These are phyloP conservation scores for Mayetiola destructor DNA, from an alignment of 2,888 invertebrate genomes.

Conservation along the genomic window DNA sequence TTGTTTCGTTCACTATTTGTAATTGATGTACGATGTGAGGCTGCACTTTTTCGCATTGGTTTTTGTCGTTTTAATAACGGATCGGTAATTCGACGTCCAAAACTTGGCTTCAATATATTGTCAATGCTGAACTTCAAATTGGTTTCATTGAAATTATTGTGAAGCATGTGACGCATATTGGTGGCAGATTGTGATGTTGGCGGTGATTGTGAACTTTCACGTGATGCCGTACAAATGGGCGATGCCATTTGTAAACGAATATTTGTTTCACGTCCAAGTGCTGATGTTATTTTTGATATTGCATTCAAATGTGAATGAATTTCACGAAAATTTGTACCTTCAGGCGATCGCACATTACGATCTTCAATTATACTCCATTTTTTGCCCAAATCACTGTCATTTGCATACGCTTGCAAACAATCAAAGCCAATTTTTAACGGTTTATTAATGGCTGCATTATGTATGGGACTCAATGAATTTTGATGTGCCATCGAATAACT, in stretches of 20 bases:
- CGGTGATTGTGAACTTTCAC: conserved; percentile 20
- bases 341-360: conserved; percentile 16
- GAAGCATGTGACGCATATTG: conserved; percentile 21
- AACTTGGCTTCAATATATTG: conserved; percentile 74
- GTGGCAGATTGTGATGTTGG: conserved; percentile 21
- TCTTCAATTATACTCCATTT: conserved; percentile 13
- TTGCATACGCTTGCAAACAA: conserved; percentile 18
- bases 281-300: conserved; percentile 44
- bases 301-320: conserved; percentile 55
- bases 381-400: conserved; percentile 7
- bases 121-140: conserved; percentile 71
- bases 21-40: neutral
- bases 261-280: conserved; percentile 10
- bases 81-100: conserved; percentile 56
- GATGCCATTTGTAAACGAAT: conserved; percentile 16
- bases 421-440: conserved; percentile 19
- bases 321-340: conserved; percentile 31
- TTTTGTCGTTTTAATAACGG: conserved; percentile 41
- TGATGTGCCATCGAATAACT: conserved; percentile 21
- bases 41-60: conserved; percentile 11
- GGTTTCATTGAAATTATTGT: conserved; percentile 38
- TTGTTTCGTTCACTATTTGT: neutral
- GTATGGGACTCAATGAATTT: conserved; percentile 16
- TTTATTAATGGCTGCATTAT: conserved; percentile 12
- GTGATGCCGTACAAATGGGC: conserved; percentile 19